Percentiles rank a stretch among this genome's conserved stretches.
Evolutionary conservation across 2,888 invertebrate genomes (phyloP).

Genomic region (Cheilosia urbana): DNA sequence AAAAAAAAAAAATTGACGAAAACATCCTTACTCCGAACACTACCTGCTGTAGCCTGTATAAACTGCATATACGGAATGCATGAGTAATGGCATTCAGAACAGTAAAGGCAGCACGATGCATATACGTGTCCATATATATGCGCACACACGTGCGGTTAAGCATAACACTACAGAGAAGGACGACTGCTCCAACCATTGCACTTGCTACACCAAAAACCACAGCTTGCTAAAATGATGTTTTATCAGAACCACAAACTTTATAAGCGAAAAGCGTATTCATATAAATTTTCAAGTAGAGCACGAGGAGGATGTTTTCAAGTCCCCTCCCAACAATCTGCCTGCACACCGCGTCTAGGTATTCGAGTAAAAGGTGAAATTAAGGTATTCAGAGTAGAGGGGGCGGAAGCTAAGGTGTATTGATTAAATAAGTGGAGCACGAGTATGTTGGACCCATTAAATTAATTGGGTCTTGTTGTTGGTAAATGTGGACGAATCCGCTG

Average conservation of each 20-base stretch:
- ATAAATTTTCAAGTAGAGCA: slow-evolving; percentile 55
- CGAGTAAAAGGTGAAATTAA: slow-evolving; percentile 32
- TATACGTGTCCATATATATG: background rate
- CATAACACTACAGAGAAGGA: slow-evolving; percentile 10
- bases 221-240: slow-evolving; percentile 62
- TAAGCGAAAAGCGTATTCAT: slow-evolving; percentile 55
- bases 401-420: slow-evolving; percentile 40
- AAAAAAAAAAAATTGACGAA: slow-evolving; percentile 27
- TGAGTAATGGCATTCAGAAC: slow-evolving; percentile 43
- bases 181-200: background rate
- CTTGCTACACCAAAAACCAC: slow-evolving; percentile 18
- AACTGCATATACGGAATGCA: slow-evolving; percentile 23
- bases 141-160: slow-evolving; percentile 27
- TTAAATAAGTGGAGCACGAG: slow-evolving; percentile 57
- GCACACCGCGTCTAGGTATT: background rate
- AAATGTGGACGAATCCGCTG: slow-evolving; percentile 3
- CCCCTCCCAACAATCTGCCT: slow-evolving; percentile 4
- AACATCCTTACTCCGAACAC: background rate
- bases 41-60: slow-evolving; percentile 7
- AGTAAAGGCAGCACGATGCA: background rate
- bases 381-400: slow-evolving; percentile 9
- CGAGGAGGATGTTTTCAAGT: slow-evolving; percentile 41
- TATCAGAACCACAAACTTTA: slow-evolving; percentile 70
- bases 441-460: slow-evolving; percentile 46
- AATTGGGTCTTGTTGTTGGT: slow-evolving; percentile 45